A percentile compares a stretch with the other conserved stretches of the same genome.
phyloP scores from a whole-genome alignment of 2,888 invertebrate genomes.

The Yponomeuta evonymella region DNA sequence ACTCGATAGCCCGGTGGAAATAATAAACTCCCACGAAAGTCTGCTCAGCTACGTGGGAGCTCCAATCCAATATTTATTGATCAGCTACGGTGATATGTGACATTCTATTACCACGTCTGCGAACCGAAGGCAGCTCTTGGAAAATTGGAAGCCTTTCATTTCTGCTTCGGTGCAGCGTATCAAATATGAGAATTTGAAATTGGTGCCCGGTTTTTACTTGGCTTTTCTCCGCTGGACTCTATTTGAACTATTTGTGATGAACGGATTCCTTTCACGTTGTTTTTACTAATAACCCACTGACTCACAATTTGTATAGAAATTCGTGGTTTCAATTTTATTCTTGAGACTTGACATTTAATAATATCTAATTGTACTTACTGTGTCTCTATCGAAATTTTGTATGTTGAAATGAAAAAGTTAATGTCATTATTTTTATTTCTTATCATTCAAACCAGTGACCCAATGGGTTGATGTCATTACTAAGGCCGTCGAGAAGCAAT shows the following conservation, averaged over 20 bases:
- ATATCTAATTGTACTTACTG: too few relatives aligned
- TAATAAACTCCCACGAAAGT: constrained; percentile 1
- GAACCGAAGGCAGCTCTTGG: constrained; percentile 16
- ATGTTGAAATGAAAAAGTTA: too few relatives aligned
- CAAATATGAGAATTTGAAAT: neutral
- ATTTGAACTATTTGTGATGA: neutral
- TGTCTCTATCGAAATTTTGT: too few relatives aligned
- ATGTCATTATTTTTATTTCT: too few relatives aligned
- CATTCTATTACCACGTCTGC: constrained; percentile 19
- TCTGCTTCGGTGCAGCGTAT: neutral
- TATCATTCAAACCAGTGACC: too few relatives aligned
- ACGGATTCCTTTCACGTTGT: neutral
- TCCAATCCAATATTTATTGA: constrained; percentile 1
- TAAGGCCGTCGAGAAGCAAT: too few relatives aligned
- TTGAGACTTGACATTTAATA: too few relatives aligned
- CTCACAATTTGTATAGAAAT: too few relatives aligned
- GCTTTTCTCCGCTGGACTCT: neutral
- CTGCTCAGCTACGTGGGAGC: neutral
- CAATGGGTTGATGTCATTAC: too few relatives aligned
- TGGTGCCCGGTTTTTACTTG: neutral
- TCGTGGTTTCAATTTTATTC: too few relatives aligned
- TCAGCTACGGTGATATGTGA: constrained; percentile 11
- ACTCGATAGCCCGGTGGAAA: neutral
- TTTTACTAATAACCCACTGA: too few relatives aligned
- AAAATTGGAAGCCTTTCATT: constrained; percentile 18